Evolutionary conservation across 2,797 vertebrate species (phyloP), one percentile per base, ranked within the genome.

Genomic region (Gobionotothen gibberifrons): DNA sequence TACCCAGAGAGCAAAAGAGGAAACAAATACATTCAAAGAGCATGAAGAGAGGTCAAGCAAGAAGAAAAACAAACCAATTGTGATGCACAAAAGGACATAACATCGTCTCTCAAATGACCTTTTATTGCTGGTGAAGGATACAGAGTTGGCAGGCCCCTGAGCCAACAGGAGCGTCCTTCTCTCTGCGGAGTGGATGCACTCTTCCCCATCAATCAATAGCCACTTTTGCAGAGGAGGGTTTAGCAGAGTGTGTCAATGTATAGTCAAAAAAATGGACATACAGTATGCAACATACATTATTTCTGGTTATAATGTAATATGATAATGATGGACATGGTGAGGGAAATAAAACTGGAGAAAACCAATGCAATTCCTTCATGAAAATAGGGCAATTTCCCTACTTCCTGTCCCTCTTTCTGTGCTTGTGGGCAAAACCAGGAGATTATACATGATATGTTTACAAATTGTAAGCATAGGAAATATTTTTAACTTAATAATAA

Each of bases 91-190:
- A 91, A 89, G 87, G 87, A 91, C 88, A 86, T 65, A 83, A 60
- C 72, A 79, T 76, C 81, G 89, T 83, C 69, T 89, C 90, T 90
- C 68, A 59, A 83, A 87, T 92, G 90, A 92, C 90, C 90, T 93
- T 92, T 87, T 84, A 86, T 81, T 89, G 81, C 73, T 75, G 71
- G 81, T 83, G 80, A 85, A 85, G 81, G 72, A 87, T 76, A 85
- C 83, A 86, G 79, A 80, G 81, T 64, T 83, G 85, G 74, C 84
- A 91, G 88, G 89, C 84, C 85, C 70, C 63, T 82, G 77, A 90
- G 90, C 77, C 76, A 82, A 62, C 21, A 68, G 29, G 65, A 69
- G 57, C 72, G n/a, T 73, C 72, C 70, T 69, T 63, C 44, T 60
- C 72, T 76, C 62, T 83, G 74, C 69, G 76, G 74, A 76, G 56